A percentile compares a stretch with the other conserved stretches of the same genome.
Evolutionary conservation across 1,140 invertebrate genomes (phyloP).

Genomic region (Trichonephila inaurata): DNA sequence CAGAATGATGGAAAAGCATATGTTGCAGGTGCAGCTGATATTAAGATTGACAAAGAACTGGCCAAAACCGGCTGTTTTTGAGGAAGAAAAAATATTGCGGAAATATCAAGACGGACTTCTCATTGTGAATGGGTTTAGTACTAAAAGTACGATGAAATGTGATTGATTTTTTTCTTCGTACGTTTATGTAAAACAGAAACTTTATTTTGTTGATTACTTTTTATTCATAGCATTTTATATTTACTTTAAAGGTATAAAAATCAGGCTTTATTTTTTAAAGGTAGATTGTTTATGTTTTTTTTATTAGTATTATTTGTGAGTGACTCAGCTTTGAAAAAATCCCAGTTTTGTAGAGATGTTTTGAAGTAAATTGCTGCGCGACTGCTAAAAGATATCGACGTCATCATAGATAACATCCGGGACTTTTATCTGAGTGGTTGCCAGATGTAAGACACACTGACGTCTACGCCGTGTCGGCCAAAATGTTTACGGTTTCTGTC

Average conservation of each 20-base stretch:
- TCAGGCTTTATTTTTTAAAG: too few species aligned
- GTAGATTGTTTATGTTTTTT: not conserved
- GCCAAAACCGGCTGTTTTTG: too few species aligned
- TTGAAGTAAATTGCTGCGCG: not conserved
- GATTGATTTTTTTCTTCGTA: not conserved
- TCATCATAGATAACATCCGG: constrained; percentile 4
- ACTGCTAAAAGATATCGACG: not conserved
- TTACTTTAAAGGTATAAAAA: not conserved
- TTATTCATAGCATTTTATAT: not conserved
- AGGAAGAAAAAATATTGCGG: too few species aligned
- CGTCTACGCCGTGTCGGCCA: not conserved
- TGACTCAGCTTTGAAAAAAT: not conserved
- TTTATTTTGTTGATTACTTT: not conserved
- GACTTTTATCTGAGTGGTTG: constrained; percentile 27
- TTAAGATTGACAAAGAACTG: too few species aligned
- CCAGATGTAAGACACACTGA: constrained; percentile 13
- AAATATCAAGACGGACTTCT: not conserved
- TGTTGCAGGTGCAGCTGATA: too few species aligned
- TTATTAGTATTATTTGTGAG: not conserved
- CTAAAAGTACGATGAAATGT: not conserved
- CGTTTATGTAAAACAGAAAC: not conserved
- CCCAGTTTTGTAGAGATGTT: not conserved
- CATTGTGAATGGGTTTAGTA: not conserved
- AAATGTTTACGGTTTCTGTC: constrained; percentile 40
- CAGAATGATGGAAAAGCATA: too few species aligned